Base-by-base conservation (phyloP, 37 sponge, comb jelly and placozoan genomes). In the Axinella damicornis region DNA sequence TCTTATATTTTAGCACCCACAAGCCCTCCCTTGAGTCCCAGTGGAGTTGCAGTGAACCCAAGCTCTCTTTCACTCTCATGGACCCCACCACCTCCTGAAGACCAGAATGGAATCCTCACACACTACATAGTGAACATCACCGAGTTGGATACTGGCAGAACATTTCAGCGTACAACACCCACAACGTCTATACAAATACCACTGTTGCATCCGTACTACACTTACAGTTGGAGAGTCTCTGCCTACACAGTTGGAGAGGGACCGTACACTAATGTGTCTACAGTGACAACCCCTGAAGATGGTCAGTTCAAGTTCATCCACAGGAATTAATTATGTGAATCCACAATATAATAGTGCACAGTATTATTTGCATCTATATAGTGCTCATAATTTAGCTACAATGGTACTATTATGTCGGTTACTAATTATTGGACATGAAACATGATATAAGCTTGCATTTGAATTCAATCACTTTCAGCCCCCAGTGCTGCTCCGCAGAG, bases 151-250 rank as follows among this genome's bases (percentile, higher is more conserved):
- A 46, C 46, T 12, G 46, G 46, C 46, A 46, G 46, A 46, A 46
- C 9, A 4, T 12, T 46, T 46, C 46, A 46, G 9, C 46, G 9
- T 46, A 46, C 77, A 22, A 34, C 53, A 21, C 11, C 53, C 25
- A 78, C 78, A 20, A 78, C 78, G 0, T 52, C 52, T n/a, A 37
- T 83, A 33, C 22, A 37, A 32, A 40, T 86, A 1, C 24, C 32
- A 68, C 28, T 27, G 31, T 81, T 87, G 15, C 88, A 88, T 67
- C 88, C 88, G 19, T 46, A 59, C 58, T 81, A 88, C 65, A 88
- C 88, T 31, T 88, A 88, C 65, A 1, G 66, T 5, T 81, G 69
- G 28, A 35, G 17, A 21, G 81, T 88, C 12, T 36, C 82, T 37
- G 88, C 88, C n/a, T 65, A 38, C 28, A 87, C 79, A 52, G 81